Conservation (phyloP, 2,113 vertebrate genomes). For the Hypocryptadius cinnamomeus region DNA sequence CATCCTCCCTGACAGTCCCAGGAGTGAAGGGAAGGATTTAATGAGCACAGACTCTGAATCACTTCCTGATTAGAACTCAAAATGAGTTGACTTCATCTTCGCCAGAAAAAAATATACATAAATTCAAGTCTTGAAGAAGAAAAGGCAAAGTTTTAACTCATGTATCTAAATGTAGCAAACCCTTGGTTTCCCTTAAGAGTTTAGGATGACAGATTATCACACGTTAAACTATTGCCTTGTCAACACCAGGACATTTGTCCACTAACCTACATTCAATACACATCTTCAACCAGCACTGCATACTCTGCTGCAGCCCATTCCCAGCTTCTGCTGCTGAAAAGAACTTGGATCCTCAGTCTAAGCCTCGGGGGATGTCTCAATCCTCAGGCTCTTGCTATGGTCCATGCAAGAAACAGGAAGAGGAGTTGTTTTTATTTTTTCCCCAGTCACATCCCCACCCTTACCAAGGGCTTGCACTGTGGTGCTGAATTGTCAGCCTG, state of each 20-base stretch:
- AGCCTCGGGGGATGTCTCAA: background rate
- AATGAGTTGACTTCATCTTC: slow-evolving; percentile 27
- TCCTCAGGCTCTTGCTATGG: background rate
- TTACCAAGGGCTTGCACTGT: background rate
- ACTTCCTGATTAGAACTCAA: slow-evolving; percentile 48
- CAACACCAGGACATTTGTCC: background rate
- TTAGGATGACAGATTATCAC: background rate
- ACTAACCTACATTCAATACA: background rate
- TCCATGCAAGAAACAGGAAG: background rate
- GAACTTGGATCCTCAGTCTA: background rate
- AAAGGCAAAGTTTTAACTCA: background rate
- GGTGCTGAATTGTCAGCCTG: background rate
- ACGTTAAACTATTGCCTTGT: background rate
- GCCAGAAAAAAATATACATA: background rate
- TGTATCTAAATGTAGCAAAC: background rate
- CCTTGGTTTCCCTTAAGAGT: background rate
- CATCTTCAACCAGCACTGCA: background rate
- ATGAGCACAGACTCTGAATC: slow-evolving; percentile 35
- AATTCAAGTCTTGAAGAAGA: background rate
- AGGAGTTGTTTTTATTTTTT: background rate
- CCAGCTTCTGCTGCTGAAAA: background rate
- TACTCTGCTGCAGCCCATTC: background rate
- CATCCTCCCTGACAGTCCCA: slow-evolving; percentile 30
- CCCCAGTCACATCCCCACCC: background rate
- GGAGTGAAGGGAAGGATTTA: slow-evolving; percentile 38